Evolutionary conservation across 2,888 invertebrate genomes (phyloP).

Genomic region (Trissolcus japonicus): DNA sequence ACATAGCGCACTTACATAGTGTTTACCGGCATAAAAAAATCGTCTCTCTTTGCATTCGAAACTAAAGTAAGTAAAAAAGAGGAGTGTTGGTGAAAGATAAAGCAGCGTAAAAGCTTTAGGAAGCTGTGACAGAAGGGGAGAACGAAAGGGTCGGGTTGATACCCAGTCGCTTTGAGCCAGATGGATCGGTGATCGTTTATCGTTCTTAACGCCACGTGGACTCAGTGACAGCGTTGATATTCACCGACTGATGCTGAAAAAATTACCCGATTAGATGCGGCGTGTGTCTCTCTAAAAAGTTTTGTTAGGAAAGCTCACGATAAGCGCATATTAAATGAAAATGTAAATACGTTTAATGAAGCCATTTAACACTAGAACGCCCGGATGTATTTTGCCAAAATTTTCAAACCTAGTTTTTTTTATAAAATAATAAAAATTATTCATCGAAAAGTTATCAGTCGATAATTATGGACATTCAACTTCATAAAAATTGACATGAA

Average conservation of each 20-base stretch:
- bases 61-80: constrained; percentile 40
- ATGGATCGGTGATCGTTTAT: constrained; percentile 76
- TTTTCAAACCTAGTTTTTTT: no score
- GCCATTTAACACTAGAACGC: constrained; percentile 22
- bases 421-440: no score
- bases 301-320: constrained; percentile 43
- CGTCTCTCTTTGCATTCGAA: constrained; percentile 35
- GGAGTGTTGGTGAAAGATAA: constrained; percentile 43
- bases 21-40: constrained; percentile 53
- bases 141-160: constrained; percentile 38
- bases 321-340: constrained; percentile 55
- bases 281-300: constrained; percentile 47
- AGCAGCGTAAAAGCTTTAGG: constrained; percentile 43
- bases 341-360: constrained; percentile 31
- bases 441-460: no score
- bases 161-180: constrained; percentile 72
- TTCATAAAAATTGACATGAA: no score
- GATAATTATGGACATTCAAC: no score
- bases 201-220: constrained; percentile 73
- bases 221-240: constrained; percentile 73
- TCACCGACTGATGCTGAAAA: constrained; percentile 76
- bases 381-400: not conserved
- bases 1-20: constrained; percentile 46
- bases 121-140: constrained; percentile 18
- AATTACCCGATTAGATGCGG: constrained; percentile 74